Evolutionary conservation across 1,140 invertebrate species (phyloP).

Genomic region (Atta cephalotes): DNA sequence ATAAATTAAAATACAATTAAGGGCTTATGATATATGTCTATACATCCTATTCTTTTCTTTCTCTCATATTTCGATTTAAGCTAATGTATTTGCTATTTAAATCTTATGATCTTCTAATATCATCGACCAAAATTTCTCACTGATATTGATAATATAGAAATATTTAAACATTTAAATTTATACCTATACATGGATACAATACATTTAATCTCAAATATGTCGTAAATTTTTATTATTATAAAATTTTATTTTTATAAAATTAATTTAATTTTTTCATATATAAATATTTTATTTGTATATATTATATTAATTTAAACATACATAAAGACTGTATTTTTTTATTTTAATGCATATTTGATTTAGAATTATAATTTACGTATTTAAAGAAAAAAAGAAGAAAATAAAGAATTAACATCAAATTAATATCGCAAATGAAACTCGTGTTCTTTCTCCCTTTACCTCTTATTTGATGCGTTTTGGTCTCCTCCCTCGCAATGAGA

Average conservation of each 20-base stretch:
- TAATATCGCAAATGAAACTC: conserved; percentile 56
- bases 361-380: background rate
- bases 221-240: background rate
- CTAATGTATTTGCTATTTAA: conserved; percentile 56
- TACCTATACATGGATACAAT: background rate
- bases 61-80: conserved; percentile 63
- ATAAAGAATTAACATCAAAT: conserved; percentile 1
- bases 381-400: background rate
- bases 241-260: background rate
- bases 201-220: background rate
- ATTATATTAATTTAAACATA: background rate
- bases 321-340: background rate
- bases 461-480: conserved; percentile 59
- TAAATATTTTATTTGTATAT: background rate
- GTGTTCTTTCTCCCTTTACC: conserved; percentile 52
- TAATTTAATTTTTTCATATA: background rate
- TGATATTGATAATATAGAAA: background rate
- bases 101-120: conserved; percentile 51
- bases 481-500: conserved; percentile 71
- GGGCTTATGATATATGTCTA: conserved; percentile 58
- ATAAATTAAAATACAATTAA: conserved; percentile 74
- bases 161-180: background rate
- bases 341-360: background rate
- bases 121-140: background rate
- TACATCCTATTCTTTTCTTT: conserved; percentile 49